Evolutionary conservation across 2,113 vertebrate species (phyloP), one percentile per base, ranked within the genome.

Genomic region (Oreocharis arfaki): DNA sequence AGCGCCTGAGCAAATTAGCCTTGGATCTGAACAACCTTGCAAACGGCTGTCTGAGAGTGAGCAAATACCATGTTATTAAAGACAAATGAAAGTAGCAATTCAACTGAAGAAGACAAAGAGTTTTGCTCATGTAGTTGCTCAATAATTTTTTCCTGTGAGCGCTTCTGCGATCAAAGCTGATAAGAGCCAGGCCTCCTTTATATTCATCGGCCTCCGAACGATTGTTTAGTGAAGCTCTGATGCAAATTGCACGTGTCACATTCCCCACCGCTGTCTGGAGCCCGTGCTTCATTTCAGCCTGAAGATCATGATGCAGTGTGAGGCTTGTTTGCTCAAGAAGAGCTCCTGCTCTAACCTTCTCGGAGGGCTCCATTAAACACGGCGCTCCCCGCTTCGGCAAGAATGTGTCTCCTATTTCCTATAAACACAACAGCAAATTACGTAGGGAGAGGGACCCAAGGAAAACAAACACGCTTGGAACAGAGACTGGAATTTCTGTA

Each of bases 41-140:
- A 73, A 94, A 50, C 16, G 83, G 83, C 88, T 96, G 96, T 79
- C 95, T 92, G 39, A 75, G 76, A 84, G 93, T 81, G 93, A 96
- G 92, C 93, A 96, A 97, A 96, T 67, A 94, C 93, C 94, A 13
- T 89, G 41, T 97, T 96, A 96, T 94, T 96, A 94, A 93, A 96
- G 96, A 94, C 88, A 95, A 96, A 96, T 71, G 92, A 90, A 96
- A 96, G 93, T 81, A 94, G 88, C 96, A 96, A 95, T 96, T 91
- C 92, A 90, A 9, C 76, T 75, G 90, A 61, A 76, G 57, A 78
- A 92, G 95, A 91, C 92, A 92, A 95, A 93, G 96, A 91, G 86
- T 87, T 96, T 96, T 95, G 76, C 93, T 95, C 91, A 20, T 53
- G 74, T 59, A 84, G 79, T 71, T 82, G 84, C 94, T 88, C 76